These are phyloP conservation scores for Diplazon laetatorius DNA, from an alignment of 2,888 invertebrate species.

Conservation along the genomic window DNA sequence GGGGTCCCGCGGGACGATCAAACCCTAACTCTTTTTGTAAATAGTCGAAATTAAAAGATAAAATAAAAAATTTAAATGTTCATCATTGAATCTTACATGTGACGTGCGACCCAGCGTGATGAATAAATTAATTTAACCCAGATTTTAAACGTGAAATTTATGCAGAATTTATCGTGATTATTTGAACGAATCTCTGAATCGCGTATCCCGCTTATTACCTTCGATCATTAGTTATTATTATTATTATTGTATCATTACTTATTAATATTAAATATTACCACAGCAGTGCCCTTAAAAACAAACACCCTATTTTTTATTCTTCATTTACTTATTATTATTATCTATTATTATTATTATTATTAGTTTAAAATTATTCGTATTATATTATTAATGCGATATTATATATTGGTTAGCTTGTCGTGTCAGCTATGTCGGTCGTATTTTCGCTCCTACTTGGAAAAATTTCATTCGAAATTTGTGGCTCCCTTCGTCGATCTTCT, in stretches of 20 bases:
- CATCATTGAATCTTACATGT: not conserved
- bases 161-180: conserved; percentile 3
- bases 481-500: not conserved
- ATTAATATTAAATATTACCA: conserved; percentile 58
- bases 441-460: conserved; percentile 19
- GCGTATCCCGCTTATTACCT: conserved; percentile 16
- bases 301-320: conserved; percentile 43
- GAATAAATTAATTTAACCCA: conserved; percentile 6
- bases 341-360: conserved; percentile 56
- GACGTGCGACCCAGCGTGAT: conserved; percentile 8
- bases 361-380: conserved; percentile 53
- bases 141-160: not conserved
- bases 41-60: conserved; percentile 28
- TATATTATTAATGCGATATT: conserved; percentile 50
- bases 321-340: conserved; percentile 61
- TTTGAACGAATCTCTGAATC: conserved; percentile 7
- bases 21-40: conserved; percentile 38
- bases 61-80: not conserved
- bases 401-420: conserved; percentile 48
- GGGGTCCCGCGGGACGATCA: conserved; percentile 43
- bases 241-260: conserved; percentile 61
- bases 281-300: conserved; percentile 65
- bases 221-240: conserved; percentile 58
- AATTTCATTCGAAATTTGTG: not conserved
- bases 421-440: conserved; percentile 25